phyloP scores from a whole-genome alignment of 2,888 invertebrate species.

The Tipula confusa region DNA sequence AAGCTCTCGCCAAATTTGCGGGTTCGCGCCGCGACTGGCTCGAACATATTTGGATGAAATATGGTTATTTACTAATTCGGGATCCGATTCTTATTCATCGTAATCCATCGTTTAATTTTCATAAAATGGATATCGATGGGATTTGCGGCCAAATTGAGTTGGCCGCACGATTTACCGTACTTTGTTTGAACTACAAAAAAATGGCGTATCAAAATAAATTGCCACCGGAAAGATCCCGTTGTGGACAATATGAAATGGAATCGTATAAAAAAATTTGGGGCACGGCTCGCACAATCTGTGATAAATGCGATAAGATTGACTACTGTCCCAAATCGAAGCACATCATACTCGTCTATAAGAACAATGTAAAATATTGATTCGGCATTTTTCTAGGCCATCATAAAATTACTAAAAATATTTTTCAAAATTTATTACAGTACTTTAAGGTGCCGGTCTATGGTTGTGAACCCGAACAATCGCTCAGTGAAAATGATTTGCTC shows the following conservation, averaged over 20 bases:
- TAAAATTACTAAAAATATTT: slow-evolving; percentile 32
- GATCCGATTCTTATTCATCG: slow-evolving; percentile 78
- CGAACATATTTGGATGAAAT: slow-evolving; percentile 82
- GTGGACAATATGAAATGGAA: slow-evolving; percentile 80
- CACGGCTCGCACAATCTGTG: slow-evolving; percentile 76
- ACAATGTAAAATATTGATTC: slow-evolving; percentile 60
- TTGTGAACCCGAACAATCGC: slow-evolving; percentile 52
- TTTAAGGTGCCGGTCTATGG: slow-evolving; percentile 60
- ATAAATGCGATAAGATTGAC: slow-evolving; percentile 60
- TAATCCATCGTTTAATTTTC: slow-evolving; percentile 81
- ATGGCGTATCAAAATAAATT: slow-evolving; percentile 52
- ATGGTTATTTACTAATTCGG: slow-evolving; percentile 80
- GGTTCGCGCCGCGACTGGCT: slow-evolving; percentile 73
- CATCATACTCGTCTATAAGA: slow-evolving; percentile 76
- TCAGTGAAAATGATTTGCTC: slow-evolving; percentile 62
- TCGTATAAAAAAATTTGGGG: slow-evolving; percentile 88
- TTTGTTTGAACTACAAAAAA: slow-evolving; percentile 44
- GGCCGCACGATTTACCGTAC: slow-evolving; percentile 64
- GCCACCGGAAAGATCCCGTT: slow-evolving; percentile 71
- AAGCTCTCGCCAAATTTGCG: slow-evolving; percentile 63
- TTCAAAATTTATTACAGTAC: too few species aligned
- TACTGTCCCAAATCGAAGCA: slow-evolving; percentile 64
- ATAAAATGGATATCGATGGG: slow-evolving; percentile 59
- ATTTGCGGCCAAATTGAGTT: slow-evolving; percentile 60
- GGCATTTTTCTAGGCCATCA: too few species aligned